Evolutionary conservation across 2,888 invertebrate genomes (phyloP).

Genomic region (Pasiphila rectangulata): DNA sequence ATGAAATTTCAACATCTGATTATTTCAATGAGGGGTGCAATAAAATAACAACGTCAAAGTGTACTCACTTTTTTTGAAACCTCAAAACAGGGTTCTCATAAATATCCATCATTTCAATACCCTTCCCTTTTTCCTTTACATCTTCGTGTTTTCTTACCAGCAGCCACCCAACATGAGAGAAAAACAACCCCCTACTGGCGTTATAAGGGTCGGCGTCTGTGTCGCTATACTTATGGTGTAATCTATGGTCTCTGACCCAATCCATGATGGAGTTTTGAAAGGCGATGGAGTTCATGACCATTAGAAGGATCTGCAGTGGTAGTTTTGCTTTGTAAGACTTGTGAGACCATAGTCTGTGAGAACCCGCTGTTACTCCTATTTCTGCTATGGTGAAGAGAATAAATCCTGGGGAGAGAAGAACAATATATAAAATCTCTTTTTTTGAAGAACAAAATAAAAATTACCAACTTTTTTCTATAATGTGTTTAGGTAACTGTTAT

Average conservation of each 20-base stretch:
- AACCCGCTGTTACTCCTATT: slow-evolving; percentile 50
- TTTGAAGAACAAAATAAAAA: too few relatives aligned
- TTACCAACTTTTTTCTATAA: too few relatives aligned
- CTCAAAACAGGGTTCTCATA: slow-evolving; percentile 83
- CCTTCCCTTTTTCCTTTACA: slow-evolving; percentile 84
- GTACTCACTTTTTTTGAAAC: slow-evolving; percentile 85
- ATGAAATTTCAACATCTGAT: too few relatives aligned
- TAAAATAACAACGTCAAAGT: too few relatives aligned
- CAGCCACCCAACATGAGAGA: slow-evolving; percentile 92
- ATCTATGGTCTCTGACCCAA: slow-evolving; percentile 83
- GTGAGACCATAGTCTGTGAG: slow-evolving; percentile 51
- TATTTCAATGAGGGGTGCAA: too few relatives aligned
- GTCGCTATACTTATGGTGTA: slow-evolving; percentile 85
- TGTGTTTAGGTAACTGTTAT: too few relatives aligned
- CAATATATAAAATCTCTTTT: too few relatives aligned
- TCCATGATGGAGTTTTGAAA: slow-evolving; percentile 77
- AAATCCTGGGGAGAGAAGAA: too few relatives aligned
- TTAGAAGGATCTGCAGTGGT: slow-evolving; percentile 48
- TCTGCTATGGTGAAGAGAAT: slow-evolving; percentile 36
- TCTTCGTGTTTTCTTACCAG: slow-evolving; percentile 87
- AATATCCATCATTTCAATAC: slow-evolving; percentile 86
- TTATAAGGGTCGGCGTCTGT: slow-evolving; percentile 83
- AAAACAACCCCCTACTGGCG: slow-evolving; percentile 89
- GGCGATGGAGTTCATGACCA: slow-evolving; percentile 47
- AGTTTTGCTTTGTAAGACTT: slow-evolving; percentile 49